Evolutionary conservation across 2,113 vertebrate species (phyloP).

Genomic region (Helogale parvula): DNA sequence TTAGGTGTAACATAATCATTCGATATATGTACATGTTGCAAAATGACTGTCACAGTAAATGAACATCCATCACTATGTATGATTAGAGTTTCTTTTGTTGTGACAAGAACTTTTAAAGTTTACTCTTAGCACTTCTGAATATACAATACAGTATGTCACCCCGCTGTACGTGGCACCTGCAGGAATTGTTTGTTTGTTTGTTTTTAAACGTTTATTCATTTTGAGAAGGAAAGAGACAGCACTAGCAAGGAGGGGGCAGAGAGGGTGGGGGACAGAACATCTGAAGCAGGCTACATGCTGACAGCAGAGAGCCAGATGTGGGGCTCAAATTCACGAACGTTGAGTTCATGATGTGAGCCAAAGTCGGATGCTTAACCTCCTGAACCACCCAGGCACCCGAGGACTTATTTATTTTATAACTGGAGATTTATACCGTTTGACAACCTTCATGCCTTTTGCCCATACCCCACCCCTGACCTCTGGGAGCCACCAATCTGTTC

Average conservation of each 20-base stretch:
- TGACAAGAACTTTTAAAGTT: not conserved
- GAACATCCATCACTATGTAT: not conserved
- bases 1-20: not conserved
- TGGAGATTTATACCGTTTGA: not conserved
- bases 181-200: not conserved
- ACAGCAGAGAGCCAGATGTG: no score
- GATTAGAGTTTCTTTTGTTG: not conserved
- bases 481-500: not conserved
- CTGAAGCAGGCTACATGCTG: no score
- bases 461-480: no score
- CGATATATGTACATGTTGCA: not conserved
- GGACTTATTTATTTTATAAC: no score
- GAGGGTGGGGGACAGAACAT: no score
- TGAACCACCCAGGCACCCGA: no score
- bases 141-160: not conserved
- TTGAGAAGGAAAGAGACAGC: no score
- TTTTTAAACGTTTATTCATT: no score
- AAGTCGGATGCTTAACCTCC: no score
- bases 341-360: no score
- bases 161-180: not conserved
- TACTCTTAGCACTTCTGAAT: not conserved
- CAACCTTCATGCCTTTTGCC: not conserved
- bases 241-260: no score
- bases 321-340: no score
- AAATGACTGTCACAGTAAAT: not conserved